Conservation (phyloP, 2,888 invertebrate genomes). For the Tenthredo livida region DNA sequence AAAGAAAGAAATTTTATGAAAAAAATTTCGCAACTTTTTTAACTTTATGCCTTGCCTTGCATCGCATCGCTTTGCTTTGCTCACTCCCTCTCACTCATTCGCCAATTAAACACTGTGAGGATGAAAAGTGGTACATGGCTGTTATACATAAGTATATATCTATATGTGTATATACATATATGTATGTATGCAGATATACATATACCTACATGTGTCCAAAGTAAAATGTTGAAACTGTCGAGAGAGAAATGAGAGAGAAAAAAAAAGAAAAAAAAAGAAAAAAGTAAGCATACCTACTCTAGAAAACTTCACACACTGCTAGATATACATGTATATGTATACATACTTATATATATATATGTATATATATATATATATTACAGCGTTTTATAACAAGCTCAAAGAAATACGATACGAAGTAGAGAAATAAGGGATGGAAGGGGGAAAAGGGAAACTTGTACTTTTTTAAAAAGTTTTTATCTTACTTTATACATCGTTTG, state of each 20-base stretch:
- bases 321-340: neutral
- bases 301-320: neutral
- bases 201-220: neutral
- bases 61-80: neutral
- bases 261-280: neutral
- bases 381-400: conserved; percentile 7
- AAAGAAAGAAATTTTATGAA: neutral
- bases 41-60: neutral
- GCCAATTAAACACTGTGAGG: conserved; percentile 22
- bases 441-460: neutral
- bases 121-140: neutral
- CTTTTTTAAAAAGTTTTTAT: neutral
- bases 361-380: neutral
- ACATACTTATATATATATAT: neutral
- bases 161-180: neutral
- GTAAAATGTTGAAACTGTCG: neutral
- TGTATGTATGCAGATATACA: neutral
- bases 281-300: neutral
- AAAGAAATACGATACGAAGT: neutral
- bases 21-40: neutral
- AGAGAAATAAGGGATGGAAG: neutral
- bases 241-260: neutral
- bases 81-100: neutral
- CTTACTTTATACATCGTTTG: neutral
- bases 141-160: neutral